phyloP scores from a whole-genome alignment of 2,888 invertebrate genomes.

The Apamea anceps region DNA sequence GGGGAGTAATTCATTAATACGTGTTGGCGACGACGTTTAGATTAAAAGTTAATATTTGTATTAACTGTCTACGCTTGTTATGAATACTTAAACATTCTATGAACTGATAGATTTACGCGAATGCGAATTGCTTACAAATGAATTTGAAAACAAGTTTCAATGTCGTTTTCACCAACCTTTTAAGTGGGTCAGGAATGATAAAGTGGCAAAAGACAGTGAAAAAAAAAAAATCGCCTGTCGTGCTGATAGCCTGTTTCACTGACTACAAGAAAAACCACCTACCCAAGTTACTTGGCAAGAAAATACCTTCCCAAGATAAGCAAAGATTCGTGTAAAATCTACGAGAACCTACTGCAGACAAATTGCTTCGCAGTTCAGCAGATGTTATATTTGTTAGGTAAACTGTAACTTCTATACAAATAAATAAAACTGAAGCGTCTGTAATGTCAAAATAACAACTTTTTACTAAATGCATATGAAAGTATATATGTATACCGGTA shows the following conservation, averaged over 20 bases:
- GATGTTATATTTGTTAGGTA: background rate
- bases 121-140: background rate
- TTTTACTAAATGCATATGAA: background rate
- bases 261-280: background rate
- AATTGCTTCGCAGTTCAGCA: background rate
- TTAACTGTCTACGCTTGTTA: slow-evolving; percentile 80
- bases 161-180: background rate
- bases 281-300: background rate
- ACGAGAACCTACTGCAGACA: background rate
- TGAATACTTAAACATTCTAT: slow-evolving; percentile 77
- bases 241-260: no score
- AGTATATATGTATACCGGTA: no score
- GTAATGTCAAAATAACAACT: background rate
- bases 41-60: slow-evolving; percentile 88
- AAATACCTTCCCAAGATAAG: background rate
- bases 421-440: background rate
- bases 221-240: background rate
- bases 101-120: slow-evolving; percentile 30
- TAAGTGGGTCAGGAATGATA: background rate
- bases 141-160: background rate
- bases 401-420: background rate
- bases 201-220: background rate
- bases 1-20: slow-evolving; percentile 87
- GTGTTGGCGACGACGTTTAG: slow-evolving; percentile 83
- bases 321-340: background rate